Evolutionary conservation across 2,797 vertebrate genomes (phyloP), one percentile per base, ranked within the genome.

Genomic region (Sebastes nivosus): DNA sequence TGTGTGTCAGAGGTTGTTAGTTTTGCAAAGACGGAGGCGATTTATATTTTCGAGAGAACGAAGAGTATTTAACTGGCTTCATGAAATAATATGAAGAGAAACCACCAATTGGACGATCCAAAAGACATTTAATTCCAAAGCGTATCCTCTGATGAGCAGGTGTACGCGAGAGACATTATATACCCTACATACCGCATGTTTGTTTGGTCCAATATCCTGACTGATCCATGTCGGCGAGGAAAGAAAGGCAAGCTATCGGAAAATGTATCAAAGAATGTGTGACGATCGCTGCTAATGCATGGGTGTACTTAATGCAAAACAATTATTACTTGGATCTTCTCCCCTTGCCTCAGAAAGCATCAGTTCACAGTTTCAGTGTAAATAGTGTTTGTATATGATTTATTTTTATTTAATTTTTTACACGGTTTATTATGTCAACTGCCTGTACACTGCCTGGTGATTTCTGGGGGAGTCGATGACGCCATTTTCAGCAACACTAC

Each of bases 251-350:
- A 87, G 84, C 87, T 89, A 82, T 64, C 72, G 63, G 77, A 63
- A 84, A 61, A 84, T 34, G 81, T 86, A 75, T 71, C 0, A 27
- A 72, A 27, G 88, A 91, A 89, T 85, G 88, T 92, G 89, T 88
- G 87, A 87, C 22, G 75, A 91, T 71, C 65, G 92, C 91, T 94
- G 94, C 92, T 93, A 93, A 84, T 82, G 94, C 94, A 95, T 93
- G 93, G 87, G 90, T 94, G 72, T 86, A 87, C 70, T 83, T 89
- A 83, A 55, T 77, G 74, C 82, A 66, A 66, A 89, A 87, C 82
- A 86, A 73, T 16, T 89, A 67, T 83, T 32, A 84, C 60, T 59
- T 80, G 73, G 83, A 64, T 77, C 32, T 30, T 22, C 36, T 85
- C 57, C 84, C 79, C n/a, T 83, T 52, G 72, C 76, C 70, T 76